Evolutionary conservation across 2,888 invertebrate species (phyloP), one percentile per base, ranked within the genome.

Genomic region (Eupithecia pulchellata): DNA sequence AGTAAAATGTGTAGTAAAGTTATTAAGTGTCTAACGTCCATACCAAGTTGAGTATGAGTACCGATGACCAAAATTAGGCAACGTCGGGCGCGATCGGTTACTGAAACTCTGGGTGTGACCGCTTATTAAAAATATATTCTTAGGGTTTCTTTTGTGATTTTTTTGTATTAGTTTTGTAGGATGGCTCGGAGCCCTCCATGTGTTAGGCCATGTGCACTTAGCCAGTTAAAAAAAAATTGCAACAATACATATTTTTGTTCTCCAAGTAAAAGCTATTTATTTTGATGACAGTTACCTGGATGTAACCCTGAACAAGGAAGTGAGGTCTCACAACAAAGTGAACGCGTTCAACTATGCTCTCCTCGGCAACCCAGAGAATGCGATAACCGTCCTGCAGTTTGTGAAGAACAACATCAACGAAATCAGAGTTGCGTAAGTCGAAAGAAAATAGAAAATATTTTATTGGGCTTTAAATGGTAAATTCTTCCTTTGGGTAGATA

Each of bases 311-410:
- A 86, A 85, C 0, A 84, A 86, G 47, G 80, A 80, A 61, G 91
- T 94, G 1, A 86, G 93, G 70, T 86, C 86, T 0, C 94, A 94
- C 30, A 94, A 94, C 75, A 94, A 94, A 78, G 83, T 82, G 0
- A 93, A 84, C 30, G 80, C 93, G 0, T 92, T 93, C 77, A 92
- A 89, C 78, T 93, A 90, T 76, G 93, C 91, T 1, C 79, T 94
- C 1, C 83, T 90, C 1, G 93, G 93, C 0, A 91, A 92, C 68
- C 81, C 79, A 27, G 89, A 87, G 30, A 91, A 88, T 30, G 91
- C 87, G 0, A 58, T 81, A 34, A 86, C 85, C 1, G 89, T 87
- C 0, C 69, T 93, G n/a, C 80, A 90, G 57, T 94, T 90, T 72
- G 90, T 94, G 0, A 91, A 87, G 75, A 81, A 84, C n/a, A 86